A percentile compares a stretch with the other conserved stretches of the same genome.
These are phyloP conservation scores for Megaceryle alcyon DNA, from an alignment of 2,797 vertebrate genomes.

Conservation along the genomic window DNA sequence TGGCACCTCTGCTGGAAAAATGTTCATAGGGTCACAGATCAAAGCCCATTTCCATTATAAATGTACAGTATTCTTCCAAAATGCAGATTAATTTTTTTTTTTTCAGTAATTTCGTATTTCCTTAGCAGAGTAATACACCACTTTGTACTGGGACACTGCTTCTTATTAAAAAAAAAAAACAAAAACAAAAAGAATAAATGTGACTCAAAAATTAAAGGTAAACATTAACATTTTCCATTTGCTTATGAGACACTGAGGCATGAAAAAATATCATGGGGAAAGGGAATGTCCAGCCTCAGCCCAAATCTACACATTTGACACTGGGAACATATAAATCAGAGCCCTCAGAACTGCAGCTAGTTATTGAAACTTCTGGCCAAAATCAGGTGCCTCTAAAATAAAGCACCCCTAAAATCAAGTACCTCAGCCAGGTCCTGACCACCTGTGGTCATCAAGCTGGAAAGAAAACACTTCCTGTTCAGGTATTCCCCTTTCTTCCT, in stretches of 20 bases:
- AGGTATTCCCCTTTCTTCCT: not conserved
- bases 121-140: not conserved
- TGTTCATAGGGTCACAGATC: not conserved
- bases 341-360: not conserved
- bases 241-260: not conserved
- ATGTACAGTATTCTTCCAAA: not conserved
- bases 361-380: not conserved
- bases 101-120: not conserved
- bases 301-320: not conserved
- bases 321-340: not conserved
- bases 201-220: not conserved
- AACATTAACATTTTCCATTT: not conserved
- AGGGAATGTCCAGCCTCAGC: not conserved
- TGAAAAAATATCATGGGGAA: not conserved
- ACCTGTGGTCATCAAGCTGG: not conserved
- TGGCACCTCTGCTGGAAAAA: not conserved
- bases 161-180: not conserved
- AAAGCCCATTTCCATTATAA: not conserved
- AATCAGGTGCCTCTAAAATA: not conserved
- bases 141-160: not conserved
- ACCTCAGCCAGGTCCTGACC: not conserved
- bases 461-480: not conserved
- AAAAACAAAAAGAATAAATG: not conserved
- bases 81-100: not conserved
- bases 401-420: not conserved